These are phyloP conservation scores for Pyrocephalus nanus DNA, from an alignment of 2,797 vertebrate species.

Conservation along the genomic window DNA sequence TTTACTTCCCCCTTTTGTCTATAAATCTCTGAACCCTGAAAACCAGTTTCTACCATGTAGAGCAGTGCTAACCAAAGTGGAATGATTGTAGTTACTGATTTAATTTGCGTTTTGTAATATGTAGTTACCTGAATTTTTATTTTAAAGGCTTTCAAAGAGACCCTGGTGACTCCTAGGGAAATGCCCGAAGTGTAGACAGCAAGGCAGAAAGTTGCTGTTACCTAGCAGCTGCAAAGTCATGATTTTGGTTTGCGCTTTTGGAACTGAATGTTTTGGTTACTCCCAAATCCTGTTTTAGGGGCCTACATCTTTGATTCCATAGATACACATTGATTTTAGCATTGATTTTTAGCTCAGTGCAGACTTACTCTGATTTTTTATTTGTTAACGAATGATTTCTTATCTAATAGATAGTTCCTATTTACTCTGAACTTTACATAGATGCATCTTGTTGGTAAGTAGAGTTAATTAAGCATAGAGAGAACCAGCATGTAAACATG, in stretches of 20 bases:
- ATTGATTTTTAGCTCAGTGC: not conserved
- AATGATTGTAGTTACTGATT: not conserved
- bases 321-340: not conserved
- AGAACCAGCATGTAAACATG: not conserved
- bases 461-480: not conserved
- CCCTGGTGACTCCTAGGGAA: not conserved
- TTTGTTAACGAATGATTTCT: not conserved
- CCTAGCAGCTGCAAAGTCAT: not conserved
- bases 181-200: fast-evolving
- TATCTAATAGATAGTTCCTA: not conserved
- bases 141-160: not conserved
- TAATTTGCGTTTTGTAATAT: not conserved
- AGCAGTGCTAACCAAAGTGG: not conserved
- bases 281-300: not conserved
- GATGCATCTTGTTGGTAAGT: not conserved
- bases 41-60: not conserved
- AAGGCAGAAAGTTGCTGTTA: not conserved
- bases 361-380: not conserved
- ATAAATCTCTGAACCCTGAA: not conserved
- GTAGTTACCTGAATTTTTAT: not conserved
- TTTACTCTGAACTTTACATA: not conserved
- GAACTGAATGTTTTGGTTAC: not conserved
- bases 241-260: not conserved
- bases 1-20: not conserved
- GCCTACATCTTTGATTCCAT: not conserved